phyloP scores from a whole-genome alignment of 2,888 invertebrate genomes.

The Rosalia funebris region DNA sequence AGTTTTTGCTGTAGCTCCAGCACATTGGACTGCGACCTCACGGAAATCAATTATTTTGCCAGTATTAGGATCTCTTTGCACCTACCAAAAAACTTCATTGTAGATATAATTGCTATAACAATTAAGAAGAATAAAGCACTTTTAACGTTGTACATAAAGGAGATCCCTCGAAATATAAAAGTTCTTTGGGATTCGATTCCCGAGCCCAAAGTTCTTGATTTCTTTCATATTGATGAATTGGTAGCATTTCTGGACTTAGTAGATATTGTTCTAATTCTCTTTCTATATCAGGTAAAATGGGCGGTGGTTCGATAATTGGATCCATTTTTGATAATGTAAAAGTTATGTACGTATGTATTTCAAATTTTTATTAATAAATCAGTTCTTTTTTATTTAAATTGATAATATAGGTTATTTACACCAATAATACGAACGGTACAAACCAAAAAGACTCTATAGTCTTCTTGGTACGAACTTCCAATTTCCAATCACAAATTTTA shows the following conservation, averaged over 20 bases:
- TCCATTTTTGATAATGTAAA: too few relatives aligned
- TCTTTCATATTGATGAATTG: constrained; percentile 77
- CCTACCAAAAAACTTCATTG: constrained; percentile 59
- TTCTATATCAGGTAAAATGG: constrained; percentile 69
- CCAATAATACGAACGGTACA: too few relatives aligned
- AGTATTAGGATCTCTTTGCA: constrained; percentile 78
- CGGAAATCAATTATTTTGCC: constrained; percentile 79
- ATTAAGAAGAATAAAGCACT: constrained; percentile 61
- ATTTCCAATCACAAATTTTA: too few relatives aligned
- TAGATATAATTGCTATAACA: too few relatives aligned
- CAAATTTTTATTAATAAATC: too few relatives aligned
- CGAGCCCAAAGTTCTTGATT: constrained; percentile 76
- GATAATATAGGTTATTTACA: too few relatives aligned
- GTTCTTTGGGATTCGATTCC: constrained; percentile 66
- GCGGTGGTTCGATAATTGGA: constrained; percentile 43
- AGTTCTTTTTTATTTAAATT: too few relatives aligned
- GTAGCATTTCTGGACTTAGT: constrained; percentile 74
- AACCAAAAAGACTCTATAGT: too few relatives aligned
- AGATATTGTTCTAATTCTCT: constrained; percentile 75
- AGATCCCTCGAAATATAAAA: constrained; percentile 66
- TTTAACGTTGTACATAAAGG: constrained; percentile 67
- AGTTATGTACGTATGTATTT: too few relatives aligned
- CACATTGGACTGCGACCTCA: constrained; percentile 69
- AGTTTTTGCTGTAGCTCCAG: constrained; percentile 75
- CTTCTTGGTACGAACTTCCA: too few relatives aligned